Percentiles rank a stretch among this genome's conserved stretches.
These are phyloP conservation scores for Brachionus plicatilis DNA, from an alignment of 1,140 invertebrate genomes.

Conservation along the genomic window DNA sequence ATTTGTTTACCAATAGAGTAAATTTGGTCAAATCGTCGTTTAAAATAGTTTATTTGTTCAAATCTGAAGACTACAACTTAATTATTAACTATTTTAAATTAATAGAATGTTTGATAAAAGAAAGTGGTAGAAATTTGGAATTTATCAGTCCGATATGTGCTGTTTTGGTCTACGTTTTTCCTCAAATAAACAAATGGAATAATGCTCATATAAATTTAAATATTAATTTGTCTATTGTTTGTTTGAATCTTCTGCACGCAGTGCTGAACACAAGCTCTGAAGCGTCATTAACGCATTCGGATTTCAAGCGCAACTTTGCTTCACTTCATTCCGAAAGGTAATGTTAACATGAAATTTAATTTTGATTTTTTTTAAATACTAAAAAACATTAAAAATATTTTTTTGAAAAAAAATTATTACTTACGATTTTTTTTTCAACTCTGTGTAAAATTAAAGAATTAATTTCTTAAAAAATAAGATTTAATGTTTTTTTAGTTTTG, in stretches of 20 bases:
- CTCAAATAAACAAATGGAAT: constrained; percentile 31
- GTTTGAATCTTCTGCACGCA: not conserved
- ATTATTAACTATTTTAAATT: constrained; percentile 27
- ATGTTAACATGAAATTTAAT: not conserved
- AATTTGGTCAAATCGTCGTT: not conserved
- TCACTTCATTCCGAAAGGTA: not conserved
- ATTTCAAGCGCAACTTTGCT: not conserved
- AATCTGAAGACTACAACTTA: not conserved
- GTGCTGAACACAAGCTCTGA: not conserved
- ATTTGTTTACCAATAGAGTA: constrained; percentile 9
- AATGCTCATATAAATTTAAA: not conserved
- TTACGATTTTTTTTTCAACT: no score
- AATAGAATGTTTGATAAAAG: not conserved
- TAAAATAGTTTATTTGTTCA: constrained; percentile 1
- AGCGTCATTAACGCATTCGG: not conserved
- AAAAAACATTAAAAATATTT: no score
- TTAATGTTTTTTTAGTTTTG: no score
- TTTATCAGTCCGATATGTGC: not conserved
- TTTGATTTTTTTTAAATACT: no score
- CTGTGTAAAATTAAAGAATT: no score
- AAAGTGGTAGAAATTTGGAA: constrained; percentile 21
- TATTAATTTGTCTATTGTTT: constrained; percentile 4
- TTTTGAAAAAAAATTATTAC: no score
- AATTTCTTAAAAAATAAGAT: no score
- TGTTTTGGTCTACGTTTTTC: constrained; percentile 15